Evolutionary conservation across 2,797 vertebrate genomes (phyloP).

Genomic region (Coregonus ussuriensis): DNA sequence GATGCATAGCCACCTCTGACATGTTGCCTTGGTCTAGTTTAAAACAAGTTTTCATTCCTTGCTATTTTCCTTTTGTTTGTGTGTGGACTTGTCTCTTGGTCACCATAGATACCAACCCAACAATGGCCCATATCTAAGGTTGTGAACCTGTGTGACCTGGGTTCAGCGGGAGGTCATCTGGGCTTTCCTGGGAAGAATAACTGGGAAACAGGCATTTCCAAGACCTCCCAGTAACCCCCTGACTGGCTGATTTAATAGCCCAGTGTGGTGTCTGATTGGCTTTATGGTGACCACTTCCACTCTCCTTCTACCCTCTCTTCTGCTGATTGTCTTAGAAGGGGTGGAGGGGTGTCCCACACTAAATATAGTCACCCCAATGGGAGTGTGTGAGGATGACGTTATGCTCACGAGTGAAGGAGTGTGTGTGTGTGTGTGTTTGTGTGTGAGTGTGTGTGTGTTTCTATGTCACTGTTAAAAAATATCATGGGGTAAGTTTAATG

Average conservation of each 20-base stretch:
- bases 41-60: conserved; percentile 48
- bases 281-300: conserved; percentile 81
- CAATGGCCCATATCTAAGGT: conserved; percentile 68
- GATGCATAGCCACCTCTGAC: neutral
- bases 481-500: neutral
- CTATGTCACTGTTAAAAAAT: conserved; percentile 1
- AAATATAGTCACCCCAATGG: conserved; percentile 13
- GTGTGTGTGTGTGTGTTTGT: neutral
- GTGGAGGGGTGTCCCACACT: conserved; percentile 48
- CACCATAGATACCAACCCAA: conserved; percentile 62
- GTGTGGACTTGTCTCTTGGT: conserved; percentile 33
- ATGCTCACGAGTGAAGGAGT: conserved; percentile 19
- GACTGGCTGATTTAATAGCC: conserved; percentile 75
- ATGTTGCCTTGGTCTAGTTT: conserved; percentile 76
- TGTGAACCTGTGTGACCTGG: conserved; percentile 67
- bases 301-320: conserved; percentile 59
- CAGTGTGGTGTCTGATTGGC: conserved; percentile 73
- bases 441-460: conserved; percentile 18
- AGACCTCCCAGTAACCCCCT: conserved; percentile 72
- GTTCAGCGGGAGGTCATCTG: conserved; percentile 69
- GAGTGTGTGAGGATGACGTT: conserved; percentile 39
- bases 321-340: conserved; percentile 49
- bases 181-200: conserved; percentile 77
- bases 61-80: conserved; percentile 11
- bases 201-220: conserved; percentile 81